Evolutionary conservation across 1,140 invertebrate species (phyloP).

Genomic region (Hycleus cichorii): DNA sequence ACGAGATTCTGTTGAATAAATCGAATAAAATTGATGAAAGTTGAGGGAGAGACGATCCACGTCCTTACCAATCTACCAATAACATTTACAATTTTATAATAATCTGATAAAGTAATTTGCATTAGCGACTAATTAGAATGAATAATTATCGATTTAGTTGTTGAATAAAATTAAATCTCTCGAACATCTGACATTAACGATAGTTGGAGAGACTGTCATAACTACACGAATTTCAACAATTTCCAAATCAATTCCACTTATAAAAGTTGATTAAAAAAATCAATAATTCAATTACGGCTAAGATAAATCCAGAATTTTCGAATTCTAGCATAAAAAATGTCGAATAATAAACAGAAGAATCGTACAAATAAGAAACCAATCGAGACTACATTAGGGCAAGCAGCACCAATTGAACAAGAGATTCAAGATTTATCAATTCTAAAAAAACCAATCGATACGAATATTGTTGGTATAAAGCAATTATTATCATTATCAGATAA

Average conservation of each 20-base stretch:
- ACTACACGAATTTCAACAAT: no score
- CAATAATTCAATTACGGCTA: no score
- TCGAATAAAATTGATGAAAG: not conserved
- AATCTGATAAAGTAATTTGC: not conserved
- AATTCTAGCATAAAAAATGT: constrained; percentile 9
- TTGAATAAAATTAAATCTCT: no score
- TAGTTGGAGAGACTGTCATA: no score
- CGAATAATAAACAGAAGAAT: constrained; percentile 18
- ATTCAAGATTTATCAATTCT: constrained; percentile 36
- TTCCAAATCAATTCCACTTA: no score
- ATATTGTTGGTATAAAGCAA: constrained; percentile 38
- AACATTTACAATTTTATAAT: not conserved
- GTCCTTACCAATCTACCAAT: constrained; percentile 8
- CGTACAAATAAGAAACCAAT: constrained; percentile 25
- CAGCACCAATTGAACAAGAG: constrained; percentile 12
- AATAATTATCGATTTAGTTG: no score
- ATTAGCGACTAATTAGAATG: not conserved
- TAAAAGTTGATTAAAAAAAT: no score
- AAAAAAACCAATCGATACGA: constrained; percentile 40
- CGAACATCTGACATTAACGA: no score
- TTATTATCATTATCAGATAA: constrained; percentile 36
- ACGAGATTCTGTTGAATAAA: not conserved
- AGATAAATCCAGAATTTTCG: not conserved
- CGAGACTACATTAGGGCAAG: constrained; percentile 30
- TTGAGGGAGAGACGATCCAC: constrained; percentile 23